Evolutionary conservation across 2,888 invertebrate species (phyloP).

Genomic region (Eupithecia pulchellata): DNA sequence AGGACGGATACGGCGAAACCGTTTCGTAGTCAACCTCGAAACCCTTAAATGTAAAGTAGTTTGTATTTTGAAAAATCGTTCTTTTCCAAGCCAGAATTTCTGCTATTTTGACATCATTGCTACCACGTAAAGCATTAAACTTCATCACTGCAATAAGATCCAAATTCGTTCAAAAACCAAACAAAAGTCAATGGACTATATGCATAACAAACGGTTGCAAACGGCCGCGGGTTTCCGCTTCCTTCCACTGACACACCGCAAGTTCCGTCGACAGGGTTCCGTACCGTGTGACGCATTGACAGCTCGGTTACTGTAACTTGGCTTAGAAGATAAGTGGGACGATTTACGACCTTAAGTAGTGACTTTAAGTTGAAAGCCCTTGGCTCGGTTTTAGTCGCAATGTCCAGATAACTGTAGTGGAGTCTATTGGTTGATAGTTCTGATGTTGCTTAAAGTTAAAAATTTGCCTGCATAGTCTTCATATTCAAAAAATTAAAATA

Average conservation of each 20-base stretch:
- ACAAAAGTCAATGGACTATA: conserved; percentile 30
- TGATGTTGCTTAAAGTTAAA: background rate
- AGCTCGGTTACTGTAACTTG: conserved; percentile 7
- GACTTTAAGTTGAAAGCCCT: conserved; percentile 1
- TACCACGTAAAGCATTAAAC: too few relatives aligned
- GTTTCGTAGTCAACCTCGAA: too few relatives aligned
- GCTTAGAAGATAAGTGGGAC: background rate
- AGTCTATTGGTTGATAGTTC: background rate
- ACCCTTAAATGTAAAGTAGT: too few relatives aligned
- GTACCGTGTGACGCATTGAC: conserved; percentile 47
- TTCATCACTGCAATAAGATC: conserved; percentile 3
- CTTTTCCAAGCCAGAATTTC: background rate
- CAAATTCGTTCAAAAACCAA: background rate
- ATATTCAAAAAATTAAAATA: too few relatives aligned
- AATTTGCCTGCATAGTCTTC: background rate
- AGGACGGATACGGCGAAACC: too few relatives aligned
- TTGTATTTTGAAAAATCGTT: background rate
- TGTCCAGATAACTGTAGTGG: background rate
- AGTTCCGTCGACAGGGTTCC: conserved; percentile 52
- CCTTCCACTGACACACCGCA: conserved; percentile 59
- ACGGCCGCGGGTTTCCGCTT: conserved; percentile 61
- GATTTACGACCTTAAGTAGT: conserved; percentile 10
- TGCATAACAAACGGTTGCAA: conserved; percentile 49
- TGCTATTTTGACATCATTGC: background rate
- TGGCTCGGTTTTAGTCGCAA: background rate